Evolutionary conservation across 2,797 vertebrate genomes (phyloP).

Genomic region (Malurus splendens): DNA sequence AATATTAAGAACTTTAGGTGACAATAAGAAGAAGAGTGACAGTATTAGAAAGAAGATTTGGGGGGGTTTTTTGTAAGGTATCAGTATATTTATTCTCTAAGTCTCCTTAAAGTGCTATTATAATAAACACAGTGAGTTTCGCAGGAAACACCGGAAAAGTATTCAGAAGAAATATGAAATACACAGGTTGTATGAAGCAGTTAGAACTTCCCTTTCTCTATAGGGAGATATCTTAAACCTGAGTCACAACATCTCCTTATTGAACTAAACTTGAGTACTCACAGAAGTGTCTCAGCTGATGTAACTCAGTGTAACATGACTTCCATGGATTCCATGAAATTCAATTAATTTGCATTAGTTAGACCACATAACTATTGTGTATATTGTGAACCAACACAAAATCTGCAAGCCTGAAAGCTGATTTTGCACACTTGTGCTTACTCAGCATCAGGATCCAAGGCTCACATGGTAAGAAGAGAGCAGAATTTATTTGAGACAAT

Average conservation of each 20-base stretch:
- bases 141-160: not conserved
- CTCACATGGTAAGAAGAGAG: not conserved
- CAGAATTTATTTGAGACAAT: not conserved
- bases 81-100: not conserved
- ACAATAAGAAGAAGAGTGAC: not conserved
- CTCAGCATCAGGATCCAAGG: not conserved
- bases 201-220: not conserved
- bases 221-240: not conserved
- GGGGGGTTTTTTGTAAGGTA: not conserved
- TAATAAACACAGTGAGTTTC: not conserved
- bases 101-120: not conserved
- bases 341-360: not conserved
- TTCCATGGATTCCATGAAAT: not conserved
- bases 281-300: not conserved
- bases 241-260: not conserved
- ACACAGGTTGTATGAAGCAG: not conserved
- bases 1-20: not conserved
- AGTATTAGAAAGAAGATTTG: not conserved
- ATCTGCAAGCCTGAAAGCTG: not conserved
- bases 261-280: not conserved
- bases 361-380: not conserved
- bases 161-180: not conserved
- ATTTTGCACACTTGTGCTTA: not conserved
- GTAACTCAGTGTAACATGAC: not conserved
- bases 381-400: not conserved